These are phyloP conservation scores for Bombus haemorrhoidalis DNA, from an alignment of 1,140 invertebrate genomes.

Conservation along the genomic window DNA sequence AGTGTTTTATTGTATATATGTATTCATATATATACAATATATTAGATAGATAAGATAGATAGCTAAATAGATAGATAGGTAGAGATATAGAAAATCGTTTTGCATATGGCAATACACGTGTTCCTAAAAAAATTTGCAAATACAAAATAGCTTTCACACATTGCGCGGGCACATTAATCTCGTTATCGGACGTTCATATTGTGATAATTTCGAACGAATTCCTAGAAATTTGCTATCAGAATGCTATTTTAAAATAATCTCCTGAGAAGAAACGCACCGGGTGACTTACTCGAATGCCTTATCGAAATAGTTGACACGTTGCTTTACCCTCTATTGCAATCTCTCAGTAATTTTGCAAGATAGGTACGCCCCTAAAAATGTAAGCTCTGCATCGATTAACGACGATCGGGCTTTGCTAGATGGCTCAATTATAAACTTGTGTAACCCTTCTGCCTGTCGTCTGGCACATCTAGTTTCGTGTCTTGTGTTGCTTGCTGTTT, in stretches of 20 bases:
- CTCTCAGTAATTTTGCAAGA: slow-evolving; percentile 9
- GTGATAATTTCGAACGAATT: slow-evolving; percentile 9
- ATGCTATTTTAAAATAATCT: slow-evolving; percentile 8
- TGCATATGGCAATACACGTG: slow-evolving; percentile 36
- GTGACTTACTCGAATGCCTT: slow-evolving; percentile 21
- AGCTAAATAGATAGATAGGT: slow-evolving; percentile 15
- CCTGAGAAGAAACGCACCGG: not conserved
- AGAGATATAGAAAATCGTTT: slow-evolving; percentile 34
- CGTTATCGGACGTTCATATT: not conserved
- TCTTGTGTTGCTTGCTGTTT: slow-evolving; percentile 79
- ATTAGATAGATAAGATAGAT: not conserved
- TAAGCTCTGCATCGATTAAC: not conserved
- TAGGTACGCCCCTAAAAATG: slow-evolving; percentile 1
- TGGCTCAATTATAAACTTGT: slow-evolving; percentile 43
- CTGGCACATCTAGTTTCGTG: slow-evolving; percentile 81
- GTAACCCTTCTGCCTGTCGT: slow-evolving; percentile 77
- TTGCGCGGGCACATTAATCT: slow-evolving; percentile 4
- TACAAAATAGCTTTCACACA: slow-evolving; percentile 35
- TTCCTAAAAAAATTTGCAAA: slow-evolving; percentile 25
- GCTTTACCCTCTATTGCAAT: not conserved
- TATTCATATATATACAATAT: slow-evolving; percentile 15
- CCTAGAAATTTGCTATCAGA: slow-evolving; percentile 15
- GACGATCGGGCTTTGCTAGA: slow-evolving; percentile 14
- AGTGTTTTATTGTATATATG: slow-evolving; percentile 74
- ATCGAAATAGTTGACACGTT: slow-evolving; percentile 1